These are phyloP conservation scores for Oncorhynchus keta DNA, from an alignment of 2,113 vertebrate genomes.

Conservation along the genomic window DNA sequence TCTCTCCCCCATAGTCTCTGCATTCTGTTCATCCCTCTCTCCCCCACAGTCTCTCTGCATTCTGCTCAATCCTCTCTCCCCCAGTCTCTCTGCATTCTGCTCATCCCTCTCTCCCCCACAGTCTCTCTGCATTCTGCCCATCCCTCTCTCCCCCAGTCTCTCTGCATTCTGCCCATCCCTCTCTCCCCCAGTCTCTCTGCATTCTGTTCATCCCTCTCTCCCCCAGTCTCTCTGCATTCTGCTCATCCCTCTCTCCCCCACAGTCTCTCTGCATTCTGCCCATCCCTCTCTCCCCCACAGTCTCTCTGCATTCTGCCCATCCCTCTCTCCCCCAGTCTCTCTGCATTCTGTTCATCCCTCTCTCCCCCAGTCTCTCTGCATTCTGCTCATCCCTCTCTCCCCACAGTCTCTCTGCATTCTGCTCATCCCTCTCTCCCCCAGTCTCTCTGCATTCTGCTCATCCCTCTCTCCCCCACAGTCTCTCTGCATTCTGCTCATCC, in stretches of 20 bases:
- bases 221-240: not conserved
- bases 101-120: not conserved
- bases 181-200: too few species aligned
- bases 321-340: conserved; percentile 22
- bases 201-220: conserved; percentile 44
- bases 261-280: too few species aligned
- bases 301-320: conserved; percentile 25
- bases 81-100: too few species aligned
- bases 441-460: conserved; percentile 65
- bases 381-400: too few species aligned
- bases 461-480: conserved; percentile 31
- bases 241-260: conserved; percentile 42
- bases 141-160: conserved; percentile 18
- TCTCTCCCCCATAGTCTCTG: not conserved
- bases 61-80: conserved; percentile 40
- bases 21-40: too few species aligned
- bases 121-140: conserved; percentile 22
- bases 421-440: too few species aligned
- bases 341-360: conserved; percentile 39
- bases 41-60: too few species aligned
- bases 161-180: too few species aligned
- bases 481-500: too few species aligned
- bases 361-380: not conserved
- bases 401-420: not conserved
- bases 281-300: too few species aligned